Evolutionary conservation across 2,888 invertebrate species (phyloP).

Genomic region (Atethmia centrago): DNA sequence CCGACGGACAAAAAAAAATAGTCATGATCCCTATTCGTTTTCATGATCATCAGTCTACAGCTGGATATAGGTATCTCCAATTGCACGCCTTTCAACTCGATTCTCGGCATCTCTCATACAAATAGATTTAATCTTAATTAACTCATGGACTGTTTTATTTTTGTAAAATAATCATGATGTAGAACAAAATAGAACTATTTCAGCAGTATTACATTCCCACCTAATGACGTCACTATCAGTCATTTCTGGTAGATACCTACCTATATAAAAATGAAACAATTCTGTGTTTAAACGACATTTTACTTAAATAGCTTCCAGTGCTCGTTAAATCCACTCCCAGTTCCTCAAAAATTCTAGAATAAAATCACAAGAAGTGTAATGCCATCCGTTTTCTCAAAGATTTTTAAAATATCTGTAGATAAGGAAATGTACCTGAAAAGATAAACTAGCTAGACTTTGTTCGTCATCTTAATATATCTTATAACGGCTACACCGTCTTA

Average conservation of each 20-base stretch:
- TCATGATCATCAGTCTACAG: not conserved
- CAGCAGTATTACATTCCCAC: not conserved
- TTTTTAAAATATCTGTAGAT: conserved; percentile 46
- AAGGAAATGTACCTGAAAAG: conserved; percentile 37
- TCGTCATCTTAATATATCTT: conserved; percentile 55
- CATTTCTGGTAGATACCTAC: not conserved
- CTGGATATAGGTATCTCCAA: not conserved
- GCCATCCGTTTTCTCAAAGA: conserved; percentile 44
- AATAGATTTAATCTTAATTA: not conserved
- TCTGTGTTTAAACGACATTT: conserved; percentile 22
- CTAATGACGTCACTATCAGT: not conserved
- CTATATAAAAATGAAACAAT: not conserved
- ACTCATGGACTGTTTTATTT: not conserved
- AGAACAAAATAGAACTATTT: not conserved
- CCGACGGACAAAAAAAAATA: too few species aligned
- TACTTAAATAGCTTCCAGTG: conserved; percentile 23
- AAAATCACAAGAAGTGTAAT: conserved; percentile 40
- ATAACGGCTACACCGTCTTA: conserved; percentile 37
- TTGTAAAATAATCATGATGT: not conserved
- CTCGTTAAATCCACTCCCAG: conserved; percentile 45
- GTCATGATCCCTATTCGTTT: not conserved
- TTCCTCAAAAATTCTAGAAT: conserved; percentile 32
- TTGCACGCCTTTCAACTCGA: not conserved
- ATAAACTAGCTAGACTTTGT: conserved; percentile 43
- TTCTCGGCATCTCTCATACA: too few species aligned